Conservation (phyloP, 1,140 invertebrate genomes). For the Batillaria attramentaria region DNA sequence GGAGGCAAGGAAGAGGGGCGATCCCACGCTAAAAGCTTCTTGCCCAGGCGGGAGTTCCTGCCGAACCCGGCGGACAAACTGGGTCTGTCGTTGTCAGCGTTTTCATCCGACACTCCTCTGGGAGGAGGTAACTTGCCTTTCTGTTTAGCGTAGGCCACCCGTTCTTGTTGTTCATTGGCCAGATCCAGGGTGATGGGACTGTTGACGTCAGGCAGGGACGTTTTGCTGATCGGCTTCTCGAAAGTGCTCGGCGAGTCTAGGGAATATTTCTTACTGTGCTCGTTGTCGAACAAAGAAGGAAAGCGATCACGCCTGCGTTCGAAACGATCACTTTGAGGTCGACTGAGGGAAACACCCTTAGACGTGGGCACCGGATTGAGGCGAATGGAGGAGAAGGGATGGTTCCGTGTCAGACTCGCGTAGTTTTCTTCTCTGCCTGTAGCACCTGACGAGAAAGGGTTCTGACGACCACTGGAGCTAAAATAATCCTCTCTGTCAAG, state of each 20-base stretch:
- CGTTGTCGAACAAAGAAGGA: not conserved
- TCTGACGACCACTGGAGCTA: too few species aligned
- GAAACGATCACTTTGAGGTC: not conserved
- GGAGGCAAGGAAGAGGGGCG: not conserved
- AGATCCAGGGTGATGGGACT: constrained; percentile 15
- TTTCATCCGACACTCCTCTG: not conserved
- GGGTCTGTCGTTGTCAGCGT: not conserved
- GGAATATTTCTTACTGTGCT: not conserved
- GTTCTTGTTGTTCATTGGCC: not conserved
- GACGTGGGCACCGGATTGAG: constrained; percentile 5
- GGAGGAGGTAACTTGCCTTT: not conserved
- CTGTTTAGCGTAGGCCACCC: not conserved
- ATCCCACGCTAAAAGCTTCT: not conserved
- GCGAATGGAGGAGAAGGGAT: not conserved
- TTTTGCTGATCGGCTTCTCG: constrained; percentile 23
- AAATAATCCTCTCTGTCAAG: not conserved
- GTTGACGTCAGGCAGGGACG: constrained; percentile 16
- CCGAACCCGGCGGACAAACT: not conserved
- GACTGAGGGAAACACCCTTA: not conserved
- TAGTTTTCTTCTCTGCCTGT: not conserved
- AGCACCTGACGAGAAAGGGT: not conserved
- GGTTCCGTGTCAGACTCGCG: not conserved
- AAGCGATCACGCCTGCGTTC: not conserved
- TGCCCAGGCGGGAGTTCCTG: not conserved
- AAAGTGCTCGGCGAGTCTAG: constrained; percentile 17